A percentile compares a stretch with the other conserved stretches of the same genome.
Evolutionary conservation across 2,797 vertebrate species (phyloP).

Genomic region (Rhincodon typus): DNA sequence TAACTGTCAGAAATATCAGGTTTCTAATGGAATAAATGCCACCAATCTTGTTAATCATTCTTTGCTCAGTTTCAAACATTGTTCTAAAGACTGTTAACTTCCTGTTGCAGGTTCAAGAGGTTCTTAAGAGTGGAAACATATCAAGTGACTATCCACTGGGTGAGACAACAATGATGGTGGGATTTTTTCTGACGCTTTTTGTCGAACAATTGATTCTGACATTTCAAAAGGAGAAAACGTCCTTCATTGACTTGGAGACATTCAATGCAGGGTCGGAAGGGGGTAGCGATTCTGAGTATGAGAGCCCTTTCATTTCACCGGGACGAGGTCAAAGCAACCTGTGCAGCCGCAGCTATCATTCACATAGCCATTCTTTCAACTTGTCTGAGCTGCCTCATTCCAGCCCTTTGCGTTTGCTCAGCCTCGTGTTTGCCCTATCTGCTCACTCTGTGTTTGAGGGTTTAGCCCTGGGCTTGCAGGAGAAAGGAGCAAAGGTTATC

Average conservation of each 20-base stretch:
- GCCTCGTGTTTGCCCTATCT: slow-evolving; percentile 75
- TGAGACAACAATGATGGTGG: slow-evolving; percentile 81
- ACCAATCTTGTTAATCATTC: not conserved
- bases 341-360: slow-evolving; percentile 47
- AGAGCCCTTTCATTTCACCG: slow-evolving; percentile 73
- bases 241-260: slow-evolving; percentile 87
- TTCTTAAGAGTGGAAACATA: slow-evolving; percentile 63
- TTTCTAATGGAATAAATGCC: not conserved
- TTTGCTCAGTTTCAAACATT: not conserved
- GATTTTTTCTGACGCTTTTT: slow-evolving; percentile 82
- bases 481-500: slow-evolving; percentile 62
- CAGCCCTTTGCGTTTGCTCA: slow-evolving; percentile 68
- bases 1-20: not conserved
- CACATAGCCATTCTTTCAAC: slow-evolving; percentile 50
- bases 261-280: slow-evolving; percentile 79
- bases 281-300: slow-evolving; percentile 84
- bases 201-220: slow-evolving; percentile 80
- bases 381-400: slow-evolving; percentile 58
- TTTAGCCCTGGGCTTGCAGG: slow-evolving; percentile 81
- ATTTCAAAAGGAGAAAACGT: slow-evolving; percentile 75
- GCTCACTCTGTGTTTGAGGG: slow-evolving; percentile 86
- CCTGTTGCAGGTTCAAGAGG: slow-evolving; percentile 59
- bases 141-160: slow-evolving; percentile 75
- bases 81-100: not conserved
- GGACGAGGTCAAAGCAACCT: slow-evolving; percentile 40